Base-by-base conservation (phyloP, 1,140 invertebrate species). In the Diabrotica undecimpunctata region DNA sequence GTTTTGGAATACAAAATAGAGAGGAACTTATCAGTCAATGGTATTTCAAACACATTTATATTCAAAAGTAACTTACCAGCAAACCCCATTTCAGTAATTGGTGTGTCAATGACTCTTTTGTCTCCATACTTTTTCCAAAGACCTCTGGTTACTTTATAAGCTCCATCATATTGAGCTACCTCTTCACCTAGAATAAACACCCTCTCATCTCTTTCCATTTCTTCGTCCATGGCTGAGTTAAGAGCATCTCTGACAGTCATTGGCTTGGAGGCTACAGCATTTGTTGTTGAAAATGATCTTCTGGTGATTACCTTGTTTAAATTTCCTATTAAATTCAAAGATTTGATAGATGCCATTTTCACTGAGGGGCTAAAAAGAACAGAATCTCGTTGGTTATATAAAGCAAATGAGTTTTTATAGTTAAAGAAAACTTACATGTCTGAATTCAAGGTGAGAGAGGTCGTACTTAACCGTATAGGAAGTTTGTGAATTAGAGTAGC, bases 81-180 rank as follows among this genome's bases (percentile, higher is more conserved):
- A 83, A 99, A 99, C 7, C 97, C 97, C 82, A 94, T 90, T 83
- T 99, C 97, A 25, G 97, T 98, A 74, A 99, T 99, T 11, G 97
- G 97, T 10, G 97, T 99, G 77, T 99, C 97, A 54, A 98, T 94
- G 0, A 99, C 89, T 71, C 97, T 84, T 77, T 96, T 95, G 76
- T 99, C 97, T 6, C 97, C 97, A 82, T 96, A 98, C 79, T 99
- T 98, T 78, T 97, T 97, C 93, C 93, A 98, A 25, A 99, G 81
- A n/a, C 96, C 96, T 75, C 94, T 89, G 38, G 88, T 71, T 35
- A 95, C 90, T 90, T 99, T 99, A 74, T 99, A 99, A 25, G 97
- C 96, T 64, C 97, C 97, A 78, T 99, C 97, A 75, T 98, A 99
- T 80, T 92, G 86, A n/a, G 96, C 97, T 0, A 99, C 97, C 84